Evolutionary conservation across 2,113 vertebrate genomes (phyloP), one percentile per base, ranked within the genome.

Genomic region (Gasterosteus nipponicus): DNA sequence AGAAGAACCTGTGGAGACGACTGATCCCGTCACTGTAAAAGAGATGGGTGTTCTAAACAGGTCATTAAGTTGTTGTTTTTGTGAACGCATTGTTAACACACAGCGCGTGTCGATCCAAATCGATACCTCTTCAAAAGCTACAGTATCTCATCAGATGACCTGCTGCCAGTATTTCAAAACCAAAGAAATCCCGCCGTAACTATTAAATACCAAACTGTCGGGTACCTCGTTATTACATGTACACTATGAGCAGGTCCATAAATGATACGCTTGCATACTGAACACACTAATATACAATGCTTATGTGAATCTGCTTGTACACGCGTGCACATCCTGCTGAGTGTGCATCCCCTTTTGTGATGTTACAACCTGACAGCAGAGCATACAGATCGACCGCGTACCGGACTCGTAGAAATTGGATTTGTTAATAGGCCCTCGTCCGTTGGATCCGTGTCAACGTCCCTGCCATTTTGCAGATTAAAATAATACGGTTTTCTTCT

Each of bases 361-460:
- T 82, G 66, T 78, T 80, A 71, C 78, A 60, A 84, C 62, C 73
- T 62, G 39, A 77, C 77, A 12, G 53, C 58, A 68, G 62, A 86
- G 58, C 60, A 69, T 79, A 33, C 70, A 85, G 68, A 85, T 42
- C 67, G 78, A 82, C 79, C 61, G 60, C 75, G 64, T 60, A 67
- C 72, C 81, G 75, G 38, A 81, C 81, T 69, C 22, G 22, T 56
- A 63, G 46, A 14, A 26, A 18, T 19, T 31, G 11, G n/a, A 39
- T 59, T 59, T 49, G 18, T 35, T 53, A 38, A 38, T 2, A 42
- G 3, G 9, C 15, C 5, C 18, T 18, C 1, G 46, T 49, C 11
- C 22, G 3, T 38, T 14, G 14, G 44, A 61, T 19, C 8, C 41
- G 61, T 51, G 29, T 72, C 16, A 35, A 6, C 42, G 10, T 38